A percentile compares a stretch with the other conserved stretches of the same genome.
These are phyloP conservation scores for Gymnobelideus leadbeateri DNA, from an alignment of 2,113 vertebrate species.

Conservation along the genomic window DNA sequence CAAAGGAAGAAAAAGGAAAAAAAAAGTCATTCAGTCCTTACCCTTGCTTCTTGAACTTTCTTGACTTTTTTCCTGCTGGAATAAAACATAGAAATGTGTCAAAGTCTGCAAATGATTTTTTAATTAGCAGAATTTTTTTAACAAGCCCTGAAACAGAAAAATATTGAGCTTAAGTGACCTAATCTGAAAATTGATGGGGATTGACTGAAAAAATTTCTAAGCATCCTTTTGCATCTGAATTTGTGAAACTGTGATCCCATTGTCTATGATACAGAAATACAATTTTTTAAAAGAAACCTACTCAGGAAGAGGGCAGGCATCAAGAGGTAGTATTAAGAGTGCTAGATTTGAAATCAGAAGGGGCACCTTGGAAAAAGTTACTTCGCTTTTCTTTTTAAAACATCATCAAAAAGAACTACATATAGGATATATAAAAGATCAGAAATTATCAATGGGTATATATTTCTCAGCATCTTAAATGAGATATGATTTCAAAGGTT, in stretches of 20 bases:
- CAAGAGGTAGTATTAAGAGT: background rate
- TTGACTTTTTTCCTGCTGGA: constrained; percentile 87
- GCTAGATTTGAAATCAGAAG: background rate
- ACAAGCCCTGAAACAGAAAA: background rate
- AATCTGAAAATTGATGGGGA: background rate
- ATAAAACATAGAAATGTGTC: constrained; percentile 81
- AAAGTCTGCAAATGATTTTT: constrained; percentile 42
- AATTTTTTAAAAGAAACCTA: background rate
- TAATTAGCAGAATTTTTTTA: constrained; percentile 1
- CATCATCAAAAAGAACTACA: background rate
- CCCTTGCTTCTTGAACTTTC: constrained; percentile 85
- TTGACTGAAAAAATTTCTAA: background rate
- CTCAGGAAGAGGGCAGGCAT: background rate
- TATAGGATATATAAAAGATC: background rate
- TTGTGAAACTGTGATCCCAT: background rate
- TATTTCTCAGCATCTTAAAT: constrained; percentile 14
- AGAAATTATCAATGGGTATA: background rate
- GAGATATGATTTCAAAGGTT: constrained; percentile 42
- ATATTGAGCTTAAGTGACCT: background rate
- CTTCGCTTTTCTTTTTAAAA: background rate
- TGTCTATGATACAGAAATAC: background rate
- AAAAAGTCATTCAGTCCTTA: constrained; percentile 74
- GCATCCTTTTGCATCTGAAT: background rate
- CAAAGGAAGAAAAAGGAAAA: constrained; percentile 24
- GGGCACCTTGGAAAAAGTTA: background rate